phyloP scores from a whole-genome alignment of 2,888 invertebrate genomes.

The Aleiodes alternator region DNA sequence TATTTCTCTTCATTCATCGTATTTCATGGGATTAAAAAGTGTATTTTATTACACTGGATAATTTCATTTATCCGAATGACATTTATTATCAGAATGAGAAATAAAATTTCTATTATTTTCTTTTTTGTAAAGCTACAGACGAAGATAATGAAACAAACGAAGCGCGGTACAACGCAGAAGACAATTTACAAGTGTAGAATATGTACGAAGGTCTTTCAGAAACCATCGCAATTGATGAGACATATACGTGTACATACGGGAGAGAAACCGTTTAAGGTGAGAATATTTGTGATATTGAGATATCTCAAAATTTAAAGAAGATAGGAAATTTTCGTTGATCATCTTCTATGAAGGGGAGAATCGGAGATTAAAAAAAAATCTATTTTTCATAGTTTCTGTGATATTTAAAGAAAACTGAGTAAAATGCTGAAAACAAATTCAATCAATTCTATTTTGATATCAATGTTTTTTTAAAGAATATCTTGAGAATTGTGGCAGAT shows the following conservation, averaged over 20 bases:
- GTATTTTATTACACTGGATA: neutral
- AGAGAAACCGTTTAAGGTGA: conserved; percentile 79
- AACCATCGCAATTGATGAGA: conserved; percentile 81
- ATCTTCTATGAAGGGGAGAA: too few species aligned
- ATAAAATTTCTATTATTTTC: neutral
- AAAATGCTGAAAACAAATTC: neutral
- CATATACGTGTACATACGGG: conserved; percentile 84
- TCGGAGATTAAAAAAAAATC: too few species aligned
- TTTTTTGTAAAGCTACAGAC: conserved; percentile 61
- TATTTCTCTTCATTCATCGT: conserved; percentile 5
- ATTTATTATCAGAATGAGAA: conserved; percentile 16
- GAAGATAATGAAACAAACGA: conserved; percentile 68
- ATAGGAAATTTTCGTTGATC: too few species aligned
- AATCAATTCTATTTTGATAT: neutral
- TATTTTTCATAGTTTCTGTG: too few species aligned
- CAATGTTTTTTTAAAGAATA: too few species aligned
- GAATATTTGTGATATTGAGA: conserved; percentile 26
- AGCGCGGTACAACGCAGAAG: conserved; percentile 66
- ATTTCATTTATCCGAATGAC: neutral
- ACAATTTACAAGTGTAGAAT: conserved; percentile 75
- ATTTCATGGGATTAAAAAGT: conserved; percentile 6
- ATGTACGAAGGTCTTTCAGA: conserved; percentile 79
- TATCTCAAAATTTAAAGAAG: too few species aligned
- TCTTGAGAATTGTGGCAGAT: too few species aligned
- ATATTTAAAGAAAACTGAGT: too few species aligned